phyloP scores from a whole-genome alignment of 2,797 vertebrate species.

The Sebastes baramenuke region DNA sequence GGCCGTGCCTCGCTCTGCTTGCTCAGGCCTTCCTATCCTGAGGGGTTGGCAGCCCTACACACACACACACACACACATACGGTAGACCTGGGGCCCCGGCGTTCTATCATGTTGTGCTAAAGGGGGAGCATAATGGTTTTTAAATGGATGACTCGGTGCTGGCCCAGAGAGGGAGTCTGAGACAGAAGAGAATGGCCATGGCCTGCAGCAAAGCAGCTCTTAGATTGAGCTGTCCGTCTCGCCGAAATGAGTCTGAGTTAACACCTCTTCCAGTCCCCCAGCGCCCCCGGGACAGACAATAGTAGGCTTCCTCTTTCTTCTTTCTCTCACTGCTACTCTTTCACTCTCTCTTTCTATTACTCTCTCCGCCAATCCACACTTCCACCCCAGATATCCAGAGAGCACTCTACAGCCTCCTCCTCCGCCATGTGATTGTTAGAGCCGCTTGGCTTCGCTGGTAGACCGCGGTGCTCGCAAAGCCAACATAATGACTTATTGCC shows the following conservation, averaged over 20 bases:
- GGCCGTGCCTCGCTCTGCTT: conserved; percentile 58
- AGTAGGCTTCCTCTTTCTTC: conserved; percentile 70
- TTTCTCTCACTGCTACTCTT: conserved; percentile 42
- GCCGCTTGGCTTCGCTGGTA: conserved; percentile 38
- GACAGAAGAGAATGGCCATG: conserved; percentile 79
- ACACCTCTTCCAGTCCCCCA: conserved; percentile 80
- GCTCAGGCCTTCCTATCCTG: conserved; percentile 66
- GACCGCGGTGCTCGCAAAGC: conserved; percentile 44
- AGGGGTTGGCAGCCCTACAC: conserved; percentile 59
- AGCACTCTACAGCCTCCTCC: conserved; percentile 14
- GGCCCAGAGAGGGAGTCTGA: conserved; percentile 73
- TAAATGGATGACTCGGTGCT: conserved; percentile 85
- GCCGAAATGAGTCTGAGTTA: conserved; percentile 87
- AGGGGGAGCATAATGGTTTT: conserved; percentile 88
- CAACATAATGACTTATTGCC: conserved; percentile 55
- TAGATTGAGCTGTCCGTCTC: conserved; percentile 90
- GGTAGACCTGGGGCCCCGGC: conserved; percentile 66
- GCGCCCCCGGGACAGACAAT: conserved; percentile 80
- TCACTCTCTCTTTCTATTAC: conserved; percentile 49
- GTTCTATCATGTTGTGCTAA: conserved; percentile 89
- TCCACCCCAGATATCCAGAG: conserved; percentile 38
- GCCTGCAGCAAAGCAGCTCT: conserved; percentile 84
- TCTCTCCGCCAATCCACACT: conserved; percentile 39
- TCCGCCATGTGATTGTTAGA: conserved; percentile 43
- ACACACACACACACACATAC: conserved; percentile 55